Conservation (phyloP, 92 coral and sea anemone species). For the Heliopora coerulea region DNA sequence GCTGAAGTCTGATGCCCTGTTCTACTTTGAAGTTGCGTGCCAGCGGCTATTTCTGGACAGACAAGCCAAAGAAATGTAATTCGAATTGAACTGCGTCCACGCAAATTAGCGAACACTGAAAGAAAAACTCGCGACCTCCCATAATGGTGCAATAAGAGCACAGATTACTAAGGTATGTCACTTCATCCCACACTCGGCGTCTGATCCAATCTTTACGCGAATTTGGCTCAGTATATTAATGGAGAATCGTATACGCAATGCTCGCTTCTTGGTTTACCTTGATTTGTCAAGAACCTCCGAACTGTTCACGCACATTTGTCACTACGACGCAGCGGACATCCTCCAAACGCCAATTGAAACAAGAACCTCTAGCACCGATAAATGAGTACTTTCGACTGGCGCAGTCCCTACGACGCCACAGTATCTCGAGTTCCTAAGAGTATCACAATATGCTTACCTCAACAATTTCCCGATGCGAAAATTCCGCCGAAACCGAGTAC, state of each 20-base stretch:
- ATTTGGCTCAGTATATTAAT: neutral
- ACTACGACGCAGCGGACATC: slow-evolving; percentile 4
- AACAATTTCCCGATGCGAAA: slow-evolving; percentile 62
- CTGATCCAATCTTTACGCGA: neutral
- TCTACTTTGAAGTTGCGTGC: slow-evolving; percentile 29
- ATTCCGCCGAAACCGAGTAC: slow-evolving; percentile 62
- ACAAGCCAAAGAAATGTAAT: slow-evolving; percentile 30
- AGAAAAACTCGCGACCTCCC: slow-evolving; percentile 38
- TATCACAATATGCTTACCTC: slow-evolving; percentile 53
- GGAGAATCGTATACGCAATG: neutral
- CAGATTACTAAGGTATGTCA: slow-evolving; percentile 26
- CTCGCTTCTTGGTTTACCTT: neutral
- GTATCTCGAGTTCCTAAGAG: neutral
- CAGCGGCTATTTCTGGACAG: slow-evolving; percentile 34
- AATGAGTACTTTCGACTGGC: slow-evolving; percentile 28
- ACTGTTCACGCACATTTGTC: neutral
- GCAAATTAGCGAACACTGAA: slow-evolving; percentile 16
- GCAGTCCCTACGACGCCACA: slow-evolving; percentile 27
- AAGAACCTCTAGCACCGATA: slow-evolving; percentile 30
- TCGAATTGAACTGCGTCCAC: slow-evolving; percentile 23
- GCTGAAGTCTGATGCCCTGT: slow-evolving; percentile 11
- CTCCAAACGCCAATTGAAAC: slow-evolving; percentile 26
- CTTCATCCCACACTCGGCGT: neutral
- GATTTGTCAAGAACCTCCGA: neutral
- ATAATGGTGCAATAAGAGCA: slow-evolving; percentile 11